Base-by-base conservation (phyloP, 2,113 vertebrate genomes). In the Aptenodytes forsteri region DNA sequence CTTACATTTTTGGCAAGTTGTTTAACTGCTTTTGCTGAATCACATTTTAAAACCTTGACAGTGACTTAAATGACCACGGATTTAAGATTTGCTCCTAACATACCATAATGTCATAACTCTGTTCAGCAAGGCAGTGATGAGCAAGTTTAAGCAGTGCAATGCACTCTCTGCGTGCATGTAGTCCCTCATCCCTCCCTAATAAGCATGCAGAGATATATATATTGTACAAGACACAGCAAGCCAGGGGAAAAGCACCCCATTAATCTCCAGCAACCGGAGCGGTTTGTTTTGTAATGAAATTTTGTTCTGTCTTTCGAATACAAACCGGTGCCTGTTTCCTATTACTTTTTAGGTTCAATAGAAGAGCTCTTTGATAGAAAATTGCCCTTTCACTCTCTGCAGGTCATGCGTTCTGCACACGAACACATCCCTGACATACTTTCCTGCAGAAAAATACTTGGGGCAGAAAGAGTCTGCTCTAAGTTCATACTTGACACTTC, bases 221-320 rank as follows among this genome's bases (percentile, higher is more conserved):
- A 95, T 91, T 93, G 80, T 64, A 84, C 55, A 97, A 84, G 83
- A 71, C 49, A 92, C 46, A 76, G 54, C 66, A 92, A 94, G 81
- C 50, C 79, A 85, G 70, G n/a, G 59, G 58, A 95, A 96, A 98
- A 98, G 76, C 64, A 97, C 61, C 69, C 91, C 90, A 97, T 98
- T 98, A 97, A 98, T 98, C 96, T 95, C 94, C 91, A 96, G 96
- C 95, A 95, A 97, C 83, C 65, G 84, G 32, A 71, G 79, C 9
- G 0, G 73, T 84, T 87, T 86, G 23, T 89, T 90, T 97, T 70
- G 50, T 91, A 95, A 95, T 85, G 69, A 89, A 96, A 97, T 97
- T 97, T 94, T 97, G 70, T 95, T 93, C 94, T 72, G 18, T 61
- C 20, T 92, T 90, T 90, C 83, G 76, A 88, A 91, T 73, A 91